These are phyloP conservation scores for Ciconia maguari DNA, from an alignment of 2,113 vertebrate genomes.

Conservation along the genomic window DNA sequence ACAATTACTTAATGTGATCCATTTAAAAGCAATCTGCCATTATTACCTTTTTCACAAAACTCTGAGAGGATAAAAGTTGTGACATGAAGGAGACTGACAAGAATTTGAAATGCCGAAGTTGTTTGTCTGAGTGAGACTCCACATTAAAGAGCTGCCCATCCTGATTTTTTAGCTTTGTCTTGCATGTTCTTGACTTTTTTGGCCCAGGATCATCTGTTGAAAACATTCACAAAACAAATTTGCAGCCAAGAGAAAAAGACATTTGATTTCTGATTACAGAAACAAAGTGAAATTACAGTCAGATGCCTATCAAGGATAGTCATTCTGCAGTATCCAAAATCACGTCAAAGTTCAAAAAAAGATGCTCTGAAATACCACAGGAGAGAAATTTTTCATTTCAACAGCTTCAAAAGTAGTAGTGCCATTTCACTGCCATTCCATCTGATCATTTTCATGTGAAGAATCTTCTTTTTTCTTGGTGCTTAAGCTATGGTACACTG, in stretches of 20 bases:
- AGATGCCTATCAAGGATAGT: not conserved
- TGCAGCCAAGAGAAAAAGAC: not conserved
- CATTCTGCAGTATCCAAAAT: not conserved
- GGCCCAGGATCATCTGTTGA: slow-evolving; percentile 66
- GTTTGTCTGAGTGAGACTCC: slow-evolving; percentile 86
- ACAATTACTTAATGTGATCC: not conserved
- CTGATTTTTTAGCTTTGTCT: slow-evolving; percentile 57
- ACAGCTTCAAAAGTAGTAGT: not conserved
- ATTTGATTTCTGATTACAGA: not conserved
- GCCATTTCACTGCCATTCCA: not conserved
- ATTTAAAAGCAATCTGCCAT: not conserved
- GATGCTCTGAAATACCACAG: not conserved
- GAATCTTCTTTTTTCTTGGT: not conserved
- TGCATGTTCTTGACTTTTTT: not conserved
- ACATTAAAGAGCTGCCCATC: slow-evolving; percentile 82
- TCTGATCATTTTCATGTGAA: not conserved
- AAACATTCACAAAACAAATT: not conserved
- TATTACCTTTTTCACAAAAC: slow-evolving; percentile 88
- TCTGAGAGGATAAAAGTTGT: slow-evolving; percentile 82
- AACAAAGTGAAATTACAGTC: not conserved
- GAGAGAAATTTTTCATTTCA: not conserved
- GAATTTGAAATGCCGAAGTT: slow-evolving; percentile 93
- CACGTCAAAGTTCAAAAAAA: not conserved
- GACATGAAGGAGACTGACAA: slow-evolving; percentile 90
- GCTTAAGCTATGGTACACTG: not conserved